Evolutionary conservation across 2,888 invertebrate species (phyloP), one percentile per base, ranked within the genome.

Genomic region (Rhopalosiphum nymphaeae): DNA sequence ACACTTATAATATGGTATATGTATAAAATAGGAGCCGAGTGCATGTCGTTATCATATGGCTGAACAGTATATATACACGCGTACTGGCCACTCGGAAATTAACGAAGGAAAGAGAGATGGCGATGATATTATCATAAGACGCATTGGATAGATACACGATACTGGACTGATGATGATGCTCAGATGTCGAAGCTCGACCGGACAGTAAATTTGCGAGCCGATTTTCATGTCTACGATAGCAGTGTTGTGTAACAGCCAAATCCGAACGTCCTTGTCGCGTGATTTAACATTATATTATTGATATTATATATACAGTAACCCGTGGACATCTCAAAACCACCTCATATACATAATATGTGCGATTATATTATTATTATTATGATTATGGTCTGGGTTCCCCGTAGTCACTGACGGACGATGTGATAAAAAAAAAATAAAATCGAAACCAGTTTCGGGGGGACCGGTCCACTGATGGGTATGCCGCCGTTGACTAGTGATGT

Each of bases 401-500:
- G 89, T 89, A 67, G 84, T 44, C 56, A 56, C 89, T 46, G 89
- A 92, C 89, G 56, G 56, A 61, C 91, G 61, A 36, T 29, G 85
- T 16, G 26, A n/a, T 44, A 67, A 85, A 91, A 67, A 85, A 91
- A 53, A 91, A 56, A 56, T 29, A 91, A 57, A 36, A 87, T 29
- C 46, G 16, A 92, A 93, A 93, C 93, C 93, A 93, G 93, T 93
- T 93, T 93, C n/a, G 93, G 93, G 93, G 89, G 89, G 93, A 93
- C 93, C 89, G 93, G 93, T 89, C 93, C 78, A 26, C 36, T n/a
- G 0, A 10, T 16, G 46, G 1, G 21, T 44, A 53, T 26, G 7
- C 49, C 36, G 29, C 61, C n/a, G 78, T 9, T 36, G n/a, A 16
- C n/a, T n/a, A 36, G 7, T 21, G 21, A 78, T 78, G 36, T 78